Evolutionary conservation across 2,797 vertebrate species (phyloP).

Genomic region (Sandelia bainsii): DNA sequence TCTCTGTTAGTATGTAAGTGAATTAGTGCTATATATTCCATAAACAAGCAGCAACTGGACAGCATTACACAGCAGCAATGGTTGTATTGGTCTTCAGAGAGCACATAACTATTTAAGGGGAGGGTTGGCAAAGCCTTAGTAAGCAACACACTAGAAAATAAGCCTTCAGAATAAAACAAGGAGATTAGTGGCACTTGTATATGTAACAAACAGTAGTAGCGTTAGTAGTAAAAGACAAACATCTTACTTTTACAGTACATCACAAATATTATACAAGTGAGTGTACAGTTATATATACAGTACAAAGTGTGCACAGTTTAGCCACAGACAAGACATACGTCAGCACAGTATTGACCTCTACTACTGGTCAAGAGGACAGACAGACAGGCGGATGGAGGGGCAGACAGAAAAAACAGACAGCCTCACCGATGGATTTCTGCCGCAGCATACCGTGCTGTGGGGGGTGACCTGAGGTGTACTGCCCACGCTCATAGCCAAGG

Average conservation of each 20-base stretch:
- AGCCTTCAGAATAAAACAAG: slow-evolving; percentile 31
- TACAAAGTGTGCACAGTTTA: slow-evolving; percentile 34
- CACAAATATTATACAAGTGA: slow-evolving; percentile 21
- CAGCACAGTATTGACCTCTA: slow-evolving; percentile 57
- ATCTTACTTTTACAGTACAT: slow-evolving; percentile 20
- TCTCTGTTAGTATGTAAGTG: slow-evolving; percentile 50
- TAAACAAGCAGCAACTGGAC: slow-evolving; percentile 45
- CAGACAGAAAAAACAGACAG: slow-evolving; percentile 76
- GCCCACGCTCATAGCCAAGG: slow-evolving; percentile 89
- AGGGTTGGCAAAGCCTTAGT: slow-evolving; percentile 40
- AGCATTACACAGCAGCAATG: slow-evolving; percentile 36
- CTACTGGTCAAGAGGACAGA: slow-evolving; percentile 70
- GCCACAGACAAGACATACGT: slow-evolving; percentile 64
- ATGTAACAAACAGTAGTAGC: slow-evolving; percentile 23
- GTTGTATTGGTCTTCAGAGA: slow-evolving; percentile 37
- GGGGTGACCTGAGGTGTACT: slow-evolving; percentile 87
- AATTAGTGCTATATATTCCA: slow-evolving; percentile 38
- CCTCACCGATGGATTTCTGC: slow-evolving; percentile 95
- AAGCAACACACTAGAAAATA: slow-evolving; percentile 42
- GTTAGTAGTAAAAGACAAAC: slow-evolving; percentile 29
- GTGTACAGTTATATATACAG: slow-evolving; percentile 37
- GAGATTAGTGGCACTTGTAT: slow-evolving; percentile 25
- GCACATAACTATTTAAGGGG: slow-evolving; percentile 20
- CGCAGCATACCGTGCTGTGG: slow-evolving; percentile 91
- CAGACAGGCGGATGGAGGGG: slow-evolving; percentile 69